phyloP scores from a whole-genome alignment of 2,797 vertebrate genomes.

The Hippoglossus hippoglossus region DNA sequence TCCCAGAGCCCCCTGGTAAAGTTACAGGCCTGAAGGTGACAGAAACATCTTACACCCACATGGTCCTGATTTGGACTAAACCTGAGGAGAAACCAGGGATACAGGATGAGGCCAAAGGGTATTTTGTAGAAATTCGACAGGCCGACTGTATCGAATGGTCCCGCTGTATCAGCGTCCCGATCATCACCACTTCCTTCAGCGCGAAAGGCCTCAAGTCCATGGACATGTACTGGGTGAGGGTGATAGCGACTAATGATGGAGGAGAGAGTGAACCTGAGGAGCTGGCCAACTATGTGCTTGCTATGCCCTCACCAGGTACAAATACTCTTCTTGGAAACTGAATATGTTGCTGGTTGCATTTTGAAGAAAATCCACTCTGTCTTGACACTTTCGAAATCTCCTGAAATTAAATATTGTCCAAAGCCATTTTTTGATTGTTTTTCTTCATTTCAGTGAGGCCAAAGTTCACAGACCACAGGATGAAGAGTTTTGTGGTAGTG shows the following conservation, averaged over 20 bases:
- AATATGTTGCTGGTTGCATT: no score
- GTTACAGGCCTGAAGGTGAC: conserved; percentile 86
- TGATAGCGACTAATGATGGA: conserved; percentile 83
- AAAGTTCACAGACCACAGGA: conserved; percentile 82
- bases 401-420: conserved; percentile 1
- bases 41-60: conserved; percentile 80
- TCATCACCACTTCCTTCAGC: conserved; percentile 77
- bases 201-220: conserved; percentile 84
- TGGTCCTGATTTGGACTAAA: conserved; percentile 87
- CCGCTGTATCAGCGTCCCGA: conserved; percentile 78
- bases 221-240: conserved; percentile 84
- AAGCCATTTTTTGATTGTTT: neutral
- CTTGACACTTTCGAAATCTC: no score
- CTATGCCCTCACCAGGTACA: conserved; percentile 81
- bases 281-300: conserved; percentile 74
- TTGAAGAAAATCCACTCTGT: no score
- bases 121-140: conserved; percentile 85
- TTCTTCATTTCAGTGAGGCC: conserved; percentile 82
- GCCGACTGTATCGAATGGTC: conserved; percentile 83
- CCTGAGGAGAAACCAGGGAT: conserved; percentile 77
- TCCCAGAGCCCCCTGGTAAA: conserved; percentile 84
- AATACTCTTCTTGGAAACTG: conserved; percentile 5
- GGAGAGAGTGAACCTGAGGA: conserved; percentile 79
- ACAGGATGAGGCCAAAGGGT: conserved; percentile 84
- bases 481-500: conserved; percentile 84